These are phyloP conservation scores for Palythoa heliodiscus DNA, from an alignment of 92 coral and sea anemone species.

Conservation along the genomic window DNA sequence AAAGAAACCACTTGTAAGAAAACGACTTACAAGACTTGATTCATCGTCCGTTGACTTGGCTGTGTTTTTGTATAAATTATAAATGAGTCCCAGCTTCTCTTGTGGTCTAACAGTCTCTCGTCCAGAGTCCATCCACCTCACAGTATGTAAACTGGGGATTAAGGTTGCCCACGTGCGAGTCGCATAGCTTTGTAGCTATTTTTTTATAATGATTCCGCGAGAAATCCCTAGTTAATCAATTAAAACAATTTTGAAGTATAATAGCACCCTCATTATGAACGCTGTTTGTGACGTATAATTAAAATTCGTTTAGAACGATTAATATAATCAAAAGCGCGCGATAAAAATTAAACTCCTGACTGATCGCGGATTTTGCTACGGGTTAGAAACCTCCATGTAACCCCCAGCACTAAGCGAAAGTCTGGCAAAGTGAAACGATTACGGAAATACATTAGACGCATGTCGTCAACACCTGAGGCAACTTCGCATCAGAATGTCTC, in stretches of 20 bases:
- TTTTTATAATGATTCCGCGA: too few species aligned
- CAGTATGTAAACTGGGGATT: too few species aligned
- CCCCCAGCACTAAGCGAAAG: not conserved
- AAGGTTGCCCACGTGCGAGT: too few species aligned
- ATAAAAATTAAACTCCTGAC: not conserved
- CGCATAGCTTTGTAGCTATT: too few species aligned
- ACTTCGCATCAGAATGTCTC: slow-evolving; percentile 41
- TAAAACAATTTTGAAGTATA: not conserved
- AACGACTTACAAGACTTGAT: too few species aligned
- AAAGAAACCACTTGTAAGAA: too few species aligned
- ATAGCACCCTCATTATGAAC: not conserved
- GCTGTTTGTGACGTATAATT: slow-evolving; percentile 4
- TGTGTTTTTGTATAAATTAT: too few species aligned
- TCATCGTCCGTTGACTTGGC: too few species aligned
- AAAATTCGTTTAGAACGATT: not conserved
- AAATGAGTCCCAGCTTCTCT: too few species aligned
- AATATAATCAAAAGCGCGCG: slow-evolving; percentile 3
- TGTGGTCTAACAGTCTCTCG: too few species aligned
- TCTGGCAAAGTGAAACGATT: slow-evolving; percentile 82
- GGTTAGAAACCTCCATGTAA: not conserved
- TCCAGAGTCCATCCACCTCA: too few species aligned
- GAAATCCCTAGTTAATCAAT: not conserved
- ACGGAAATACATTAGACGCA: slow-evolving; percentile 89
- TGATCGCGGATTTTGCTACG: not conserved
- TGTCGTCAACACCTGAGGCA: slow-evolving; percentile 86